These are phyloP conservation scores for Cydia fagiglandana DNA, from an alignment of 1,140 invertebrate species.

Conservation along the genomic window DNA sequence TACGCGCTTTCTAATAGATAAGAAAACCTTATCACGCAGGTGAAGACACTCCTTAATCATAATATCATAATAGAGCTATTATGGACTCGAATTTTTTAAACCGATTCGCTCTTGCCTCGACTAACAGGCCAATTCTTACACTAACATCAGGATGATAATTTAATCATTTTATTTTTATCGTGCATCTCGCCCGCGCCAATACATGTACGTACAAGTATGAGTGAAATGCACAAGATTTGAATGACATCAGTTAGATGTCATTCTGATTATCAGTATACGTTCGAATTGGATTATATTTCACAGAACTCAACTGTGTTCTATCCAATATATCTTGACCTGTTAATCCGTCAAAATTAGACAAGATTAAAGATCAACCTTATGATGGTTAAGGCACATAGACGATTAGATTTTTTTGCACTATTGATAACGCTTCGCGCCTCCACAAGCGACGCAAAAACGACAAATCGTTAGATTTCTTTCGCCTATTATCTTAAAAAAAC, in stretches of 20 bases:
- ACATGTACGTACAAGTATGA: too few relatives aligned
- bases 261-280: too few relatives aligned
- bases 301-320: neutral
- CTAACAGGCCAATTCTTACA: neutral
- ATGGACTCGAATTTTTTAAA: neutral
- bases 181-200: too few relatives aligned
- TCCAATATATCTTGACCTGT: neutral
- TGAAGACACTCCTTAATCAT: neutral
- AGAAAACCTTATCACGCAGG: slow-evolving; percentile 1
- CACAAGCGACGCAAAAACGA: neutral
- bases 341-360: neutral
- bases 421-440: neutral
- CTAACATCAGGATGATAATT: too few relatives aligned
- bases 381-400: too few relatives aligned
- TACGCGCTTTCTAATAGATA: neutral
- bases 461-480: neutral
- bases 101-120: neutral
- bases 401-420: neutral
- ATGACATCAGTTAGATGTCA: too few relatives aligned
- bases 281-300: neutral
- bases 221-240: too few relatives aligned
- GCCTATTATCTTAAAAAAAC: neutral
- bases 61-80: neutral
- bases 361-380: neutral
- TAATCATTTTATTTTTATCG: too few relatives aligned